Percentiles rank a stretch among this genome's conserved stretches.
These are phyloP conservation scores for Julus scandinavius DNA, from an alignment of 2,888 invertebrate species.

Conservation along the genomic window DNA sequence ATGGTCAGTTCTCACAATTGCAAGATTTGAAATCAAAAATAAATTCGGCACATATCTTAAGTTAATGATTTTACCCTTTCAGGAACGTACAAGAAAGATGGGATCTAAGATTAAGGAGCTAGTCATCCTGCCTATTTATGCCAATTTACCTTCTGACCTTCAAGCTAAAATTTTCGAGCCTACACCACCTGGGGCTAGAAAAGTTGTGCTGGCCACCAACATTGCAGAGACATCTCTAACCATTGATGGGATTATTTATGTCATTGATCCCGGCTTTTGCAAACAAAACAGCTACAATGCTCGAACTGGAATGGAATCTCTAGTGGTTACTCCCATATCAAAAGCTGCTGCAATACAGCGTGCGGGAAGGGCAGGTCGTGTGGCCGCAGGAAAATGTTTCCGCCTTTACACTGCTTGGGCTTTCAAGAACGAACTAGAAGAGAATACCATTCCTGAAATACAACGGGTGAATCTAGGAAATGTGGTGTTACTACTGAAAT, in stretches of 20 bases:
- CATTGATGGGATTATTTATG: slow-evolving; percentile 98
- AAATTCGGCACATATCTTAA: not conserved
- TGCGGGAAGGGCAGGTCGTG: slow-evolving; percentile 94
- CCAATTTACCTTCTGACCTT: slow-evolving; percentile 98
- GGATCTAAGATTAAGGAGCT: slow-evolving; percentile 94
- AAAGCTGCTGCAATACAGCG: slow-evolving; percentile 96
- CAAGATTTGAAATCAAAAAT: not conserved
- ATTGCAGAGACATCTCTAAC: slow-evolving; percentile 99
- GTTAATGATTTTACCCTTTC: slow-evolving; percentile 67
- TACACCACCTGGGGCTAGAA: slow-evolving; percentile 94
- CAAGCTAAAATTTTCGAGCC: slow-evolving; percentile 99
- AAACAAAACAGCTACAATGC: slow-evolving; percentile 99
- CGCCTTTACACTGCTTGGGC: slow-evolving; percentile 98
- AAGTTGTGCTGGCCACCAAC: slow-evolving; percentile 97
- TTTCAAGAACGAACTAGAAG: slow-evolving; percentile 97
- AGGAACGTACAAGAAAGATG: slow-evolving; percentile 89
- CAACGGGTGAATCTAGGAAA: slow-evolving; percentile 98
- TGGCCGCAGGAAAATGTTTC: slow-evolving; percentile 98
- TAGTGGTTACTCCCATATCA: slow-evolving; percentile 98
- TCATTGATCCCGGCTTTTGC: slow-evolving; percentile 99
- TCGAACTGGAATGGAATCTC: slow-evolving; percentile 96
- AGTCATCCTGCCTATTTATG: slow-evolving; percentile 94
- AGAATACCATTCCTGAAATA: slow-evolving; percentile 98
- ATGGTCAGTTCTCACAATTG: not conserved
- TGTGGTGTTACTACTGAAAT: slow-evolving; percentile 95